Base-by-base conservation (phyloP, 2,113 vertebrate genomes). In the Oryzias melastigma region DNA sequence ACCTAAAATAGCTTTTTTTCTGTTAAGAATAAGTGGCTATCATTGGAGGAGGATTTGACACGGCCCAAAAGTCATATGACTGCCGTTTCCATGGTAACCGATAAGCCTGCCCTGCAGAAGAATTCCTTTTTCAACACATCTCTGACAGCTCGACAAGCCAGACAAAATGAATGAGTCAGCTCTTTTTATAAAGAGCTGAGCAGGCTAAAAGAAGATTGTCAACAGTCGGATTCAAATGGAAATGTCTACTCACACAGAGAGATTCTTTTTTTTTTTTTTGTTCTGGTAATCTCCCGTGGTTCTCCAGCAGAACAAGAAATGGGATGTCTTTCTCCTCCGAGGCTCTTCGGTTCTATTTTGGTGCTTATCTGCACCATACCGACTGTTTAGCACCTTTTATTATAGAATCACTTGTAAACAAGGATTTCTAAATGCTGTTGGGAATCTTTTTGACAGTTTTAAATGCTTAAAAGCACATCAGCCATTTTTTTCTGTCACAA, bases 131-230 rank as follows among this genome's bases (percentile, higher is more conserved):
- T 75, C 62, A 49, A 61, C 35, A 29, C 42, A 51, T 62, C 64
- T 82, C 65, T 72, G 80, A 87, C 76, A 73, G 75, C 66, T 71
- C 78, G 83, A 85, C 83, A 81, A 65, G 73, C 55, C 16, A 4
- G 75, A 54, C 60, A 70, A 88, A 80, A 74, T 45, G 53, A 78
- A 74, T 73, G 84, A 85, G 77, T 87, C 82, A 73, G 77, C 82
- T 35, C 35, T 48, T 77, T 81, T 85, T 64, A 53, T 19, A 61
- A 82, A 71, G 70, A 78, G 78, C 70, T 58, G 72, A 79, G 75
- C 77, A 46, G 63, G 68, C 72, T 57, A 70, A 81, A 66, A 17
- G 53, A 58, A 60, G 51, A 24, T 43, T 78, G 70, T 70, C 62
- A 73, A 14, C 68, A 65, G 56, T 54, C 60, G 53, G 55, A 56